A percentile compares a stretch with the other conserved stretches of the same genome.
phyloP scores from a whole-genome alignment of 2,888 invertebrate species.

The Amphipyra berbera region DNA sequence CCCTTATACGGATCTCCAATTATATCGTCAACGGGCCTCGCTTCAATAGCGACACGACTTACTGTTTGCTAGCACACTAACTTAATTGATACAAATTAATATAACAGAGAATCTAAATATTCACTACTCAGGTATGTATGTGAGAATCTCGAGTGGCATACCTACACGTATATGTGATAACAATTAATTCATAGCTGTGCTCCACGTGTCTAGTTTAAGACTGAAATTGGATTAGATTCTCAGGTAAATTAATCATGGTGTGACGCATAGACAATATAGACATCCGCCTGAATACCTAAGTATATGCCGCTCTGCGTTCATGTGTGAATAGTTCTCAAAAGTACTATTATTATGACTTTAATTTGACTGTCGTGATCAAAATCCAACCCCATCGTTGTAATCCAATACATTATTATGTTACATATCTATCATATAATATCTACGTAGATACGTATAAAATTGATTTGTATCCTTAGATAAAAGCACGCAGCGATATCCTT shows the following conservation, averaged over 20 bases:
- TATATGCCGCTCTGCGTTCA: conserved; percentile 20
- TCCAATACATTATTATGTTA: conserved; percentile 27
- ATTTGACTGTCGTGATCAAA: conserved; percentile 10
- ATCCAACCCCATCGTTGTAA: conserved; percentile 16
- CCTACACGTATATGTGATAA: conserved; percentile 24
- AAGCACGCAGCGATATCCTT: conserved; percentile 57
- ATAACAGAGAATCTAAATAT: conserved; percentile 44
- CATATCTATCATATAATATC: conserved; percentile 16
- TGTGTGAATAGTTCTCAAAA: conserved; percentile 18
- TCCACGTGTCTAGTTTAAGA: conserved; percentile 40
- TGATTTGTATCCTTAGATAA: conserved; percentile 54
- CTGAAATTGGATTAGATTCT: conserved; percentile 47
- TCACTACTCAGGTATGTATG: conserved; percentile 20
- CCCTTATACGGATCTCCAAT: conserved; percentile 83
- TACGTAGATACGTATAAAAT: conserved; percentile 38
- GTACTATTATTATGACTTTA: conserved; percentile 14
- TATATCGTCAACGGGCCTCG: conserved; percentile 72
- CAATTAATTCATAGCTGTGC: conserved; percentile 55
- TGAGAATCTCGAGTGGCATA: conserved; percentile 19
- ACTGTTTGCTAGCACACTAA: conserved; percentile 64
- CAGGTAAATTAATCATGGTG: conserved; percentile 47
- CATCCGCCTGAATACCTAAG: conserved; percentile 21
- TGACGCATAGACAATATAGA: conserved; percentile 36
- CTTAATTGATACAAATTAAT: conserved; percentile 62
- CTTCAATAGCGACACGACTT: conserved; percentile 67